Base-by-base conservation (phyloP, 2,888 invertebrate species). In the Diarsia brunnea region DNA sequence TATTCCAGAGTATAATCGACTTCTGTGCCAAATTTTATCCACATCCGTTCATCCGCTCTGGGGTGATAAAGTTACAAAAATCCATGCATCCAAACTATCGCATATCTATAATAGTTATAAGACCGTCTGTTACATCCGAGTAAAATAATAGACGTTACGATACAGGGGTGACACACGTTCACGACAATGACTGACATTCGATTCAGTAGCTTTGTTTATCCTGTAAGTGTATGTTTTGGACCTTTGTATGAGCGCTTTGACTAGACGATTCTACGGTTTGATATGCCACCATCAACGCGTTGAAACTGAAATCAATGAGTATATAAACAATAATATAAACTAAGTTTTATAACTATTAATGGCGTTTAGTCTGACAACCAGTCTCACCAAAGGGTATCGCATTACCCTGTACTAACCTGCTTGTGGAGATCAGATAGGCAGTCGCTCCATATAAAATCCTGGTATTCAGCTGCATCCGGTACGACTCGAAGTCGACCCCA, bases 171-270 rank as follows among this genome's bases (percentile, higher is more conserved):
- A 66, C 69, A 66, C 55, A n/a, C n/a, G 45, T 69, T 76, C 67
- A 27, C 51, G 63, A 67, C 55, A 61, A 66, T 47, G 45, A 77
- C 45, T 65, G 68, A 53, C 47, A 69, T 27, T 82, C 53, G 47
- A 69, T 76, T 55, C 53, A 31, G 53, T 51, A 64, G n/a, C 51
- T 60, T 68, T 82, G n/a, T 82, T 75, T 65, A 75, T 64, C 11
- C 7, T n/a, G 38, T 7, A n/a, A 12, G 21, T 10, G 55, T 53
- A 38, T 12, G 7, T 19, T 31, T 53, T 19, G 14, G 31, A 53
- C 31, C 7, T 16, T 19, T 31, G 24, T 60, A 60, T n/a, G 1
- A 74, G 65, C 27, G 27, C n/a, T 68, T 67, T 68, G 24, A 53
- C 38, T 68, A 21, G 64, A 60, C 24, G 16, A n/a, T 73, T 45